Evolutionary conservation across 2,797 vertebrate species (phyloP), one percentile per base, ranked within the genome.

Genomic region (Columba guinea): DNA sequence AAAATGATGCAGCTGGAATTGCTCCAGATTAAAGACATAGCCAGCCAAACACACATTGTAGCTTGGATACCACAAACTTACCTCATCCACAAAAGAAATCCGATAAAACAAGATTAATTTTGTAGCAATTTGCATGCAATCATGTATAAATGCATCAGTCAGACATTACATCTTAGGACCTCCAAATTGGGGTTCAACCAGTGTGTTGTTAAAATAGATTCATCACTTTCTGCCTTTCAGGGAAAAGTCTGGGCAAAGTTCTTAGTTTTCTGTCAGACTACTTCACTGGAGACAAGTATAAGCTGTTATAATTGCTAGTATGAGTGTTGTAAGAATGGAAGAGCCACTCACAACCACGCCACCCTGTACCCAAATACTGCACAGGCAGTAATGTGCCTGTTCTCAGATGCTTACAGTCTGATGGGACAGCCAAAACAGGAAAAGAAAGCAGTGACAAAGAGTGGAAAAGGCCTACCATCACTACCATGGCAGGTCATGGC

Each of bases 1-100:
- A 30, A 34, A 82, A 63, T 67, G 76, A 91, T 9, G n/a, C 39
- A 37, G 30, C 46, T 84, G 84, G 87, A 96, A 71, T 23, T 39
- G 37, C 27, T 95, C 94, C 93, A 96, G 84, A 79, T 62, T 68
- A 87, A 95, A 89, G 73, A 28, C 22, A 11, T 48, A 37, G 21
- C 65, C 78, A 91, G 87, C 64, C 81, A 90, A 87, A 83, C 93
- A 37, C 70, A 86, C 44, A 32, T 24, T 2, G 11, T 75, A 86
- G 74, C 80, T 97, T 92, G 90, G 80, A 94, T 63, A 49, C 32
- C 46, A 49, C 73, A 84, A 87, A 91, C 83, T 91, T 95, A 94
- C 93, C 81, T 95, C 94, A 95, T 90, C 22, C 77, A 65, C 65
- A 87, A 89, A 96, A 85, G 80, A 95, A 95, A 96, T 94, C 70